Conservation (phyloP, 2,888 invertebrate species). For the Gonocerus acuteangulatus region DNA sequence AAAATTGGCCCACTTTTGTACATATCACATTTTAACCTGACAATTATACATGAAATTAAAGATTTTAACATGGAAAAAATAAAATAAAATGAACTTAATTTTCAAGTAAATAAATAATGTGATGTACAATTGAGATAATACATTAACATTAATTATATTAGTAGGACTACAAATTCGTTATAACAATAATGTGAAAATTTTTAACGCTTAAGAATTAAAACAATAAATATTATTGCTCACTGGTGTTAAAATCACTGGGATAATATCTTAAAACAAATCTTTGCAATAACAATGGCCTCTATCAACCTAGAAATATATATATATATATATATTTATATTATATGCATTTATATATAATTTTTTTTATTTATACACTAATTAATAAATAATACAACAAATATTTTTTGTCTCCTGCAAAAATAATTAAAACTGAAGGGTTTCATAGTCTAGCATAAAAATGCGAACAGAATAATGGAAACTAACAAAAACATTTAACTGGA, state of each 20-base stretch:
- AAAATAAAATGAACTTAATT: conserved; percentile 1
- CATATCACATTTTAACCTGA: conserved; percentile 24
- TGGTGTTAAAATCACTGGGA: conserved; percentile 23
- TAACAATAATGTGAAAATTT: conserved; percentile 11
- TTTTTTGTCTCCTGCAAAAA: not conserved
- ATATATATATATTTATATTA: not conserved
- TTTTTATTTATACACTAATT: conserved; percentile 11
- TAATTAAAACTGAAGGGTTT: not conserved
- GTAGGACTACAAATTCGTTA: conserved; percentile 6
- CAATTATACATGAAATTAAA: not conserved
- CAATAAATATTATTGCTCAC: conserved; percentile 27
- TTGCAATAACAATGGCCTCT: conserved; percentile 8
- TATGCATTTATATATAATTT: not conserved
- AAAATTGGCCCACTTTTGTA: conserved; percentile 25
- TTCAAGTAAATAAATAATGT: conserved; percentile 16
- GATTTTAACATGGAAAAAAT: not conserved
- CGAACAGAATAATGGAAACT: not conserved
- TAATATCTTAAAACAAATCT: conserved; percentile 14
- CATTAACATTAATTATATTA: conserved; percentile 5
- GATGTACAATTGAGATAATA: conserved; percentile 9
- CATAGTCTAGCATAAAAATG: not conserved
- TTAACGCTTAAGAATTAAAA: conserved; percentile 19
- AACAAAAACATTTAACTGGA: too few relatives aligned
- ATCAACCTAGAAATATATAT: conserved; percentile 3
- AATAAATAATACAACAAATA: conserved; percentile 6